These are phyloP conservation scores for Karalla daura DNA, from an alignment of 2,797 vertebrate species.

Conservation along the genomic window DNA sequence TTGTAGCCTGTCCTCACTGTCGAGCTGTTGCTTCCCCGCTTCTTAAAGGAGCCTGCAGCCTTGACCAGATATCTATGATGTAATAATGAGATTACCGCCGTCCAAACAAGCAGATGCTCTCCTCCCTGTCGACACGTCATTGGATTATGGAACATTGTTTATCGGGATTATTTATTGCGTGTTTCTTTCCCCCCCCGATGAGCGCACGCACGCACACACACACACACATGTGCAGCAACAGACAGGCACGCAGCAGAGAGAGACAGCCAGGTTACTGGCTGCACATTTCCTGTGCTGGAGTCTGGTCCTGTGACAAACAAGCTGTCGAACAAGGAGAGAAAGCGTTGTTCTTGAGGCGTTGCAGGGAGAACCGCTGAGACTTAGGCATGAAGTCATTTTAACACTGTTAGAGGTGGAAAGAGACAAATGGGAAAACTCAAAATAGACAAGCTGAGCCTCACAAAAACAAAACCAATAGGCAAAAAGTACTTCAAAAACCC, in stretches of 20 bases:
- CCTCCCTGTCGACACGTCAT: conserved; percentile 43
- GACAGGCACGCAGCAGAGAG: no score
- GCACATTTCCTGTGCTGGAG: conserved; percentile 1
- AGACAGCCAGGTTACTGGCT: background rate
- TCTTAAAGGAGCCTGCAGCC: conserved; percentile 21
- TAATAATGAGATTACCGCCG: conserved; percentile 49
- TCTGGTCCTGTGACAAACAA: conserved; percentile 4
- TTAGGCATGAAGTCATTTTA: background rate
- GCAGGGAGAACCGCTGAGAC: background rate
- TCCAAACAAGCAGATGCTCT: conserved; percentile 50
- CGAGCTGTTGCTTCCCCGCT: no score
- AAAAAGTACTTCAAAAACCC: no score
- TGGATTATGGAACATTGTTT: conserved; percentile 45
- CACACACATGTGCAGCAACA: background rate
- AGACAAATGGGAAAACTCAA: conserved; percentile 26
- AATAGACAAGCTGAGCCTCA: no score
- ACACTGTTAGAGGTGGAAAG: background rate
- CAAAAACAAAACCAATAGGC: no score
- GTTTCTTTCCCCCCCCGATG: background rate
- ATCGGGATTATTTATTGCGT: conserved; percentile 33
- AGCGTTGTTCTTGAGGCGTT: conserved; percentile 2
- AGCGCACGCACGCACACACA: background rate
- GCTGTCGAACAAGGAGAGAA: background rate
- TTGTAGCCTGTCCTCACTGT: no score
- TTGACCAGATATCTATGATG: conserved; percentile 40